Conservation (phyloP, 2,888 invertebrate species). For the Latheticus oryzae region DNA sequence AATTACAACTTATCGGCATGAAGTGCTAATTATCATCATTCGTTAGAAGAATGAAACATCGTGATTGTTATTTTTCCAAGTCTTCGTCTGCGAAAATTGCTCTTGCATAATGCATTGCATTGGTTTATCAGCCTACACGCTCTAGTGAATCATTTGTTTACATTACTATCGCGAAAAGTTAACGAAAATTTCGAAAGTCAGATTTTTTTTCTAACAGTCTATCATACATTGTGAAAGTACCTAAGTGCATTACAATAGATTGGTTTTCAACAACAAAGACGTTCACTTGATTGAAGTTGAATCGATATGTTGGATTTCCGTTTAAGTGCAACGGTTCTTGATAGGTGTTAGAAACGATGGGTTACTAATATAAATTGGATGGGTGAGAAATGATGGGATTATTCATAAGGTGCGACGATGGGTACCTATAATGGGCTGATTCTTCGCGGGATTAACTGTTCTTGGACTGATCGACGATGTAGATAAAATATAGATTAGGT, state of each 20-base stretch:
- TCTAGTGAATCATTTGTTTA: conserved; percentile 19
- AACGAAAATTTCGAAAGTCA: too few relatives aligned
- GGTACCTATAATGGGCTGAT: conserved; percentile 16
- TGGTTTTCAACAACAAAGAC: too few relatives aligned
- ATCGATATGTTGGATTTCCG: too few relatives aligned
- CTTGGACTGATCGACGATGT: too few relatives aligned
- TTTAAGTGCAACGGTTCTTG: conserved; percentile 9
- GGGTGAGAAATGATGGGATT: conserved; percentile 19
- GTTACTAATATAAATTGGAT: conserved; percentile 24
- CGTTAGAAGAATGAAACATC: conserved; percentile 31
- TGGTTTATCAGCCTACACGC: conserved; percentile 33
- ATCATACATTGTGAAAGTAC: too few relatives aligned
- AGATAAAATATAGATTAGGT: too few relatives aligned
- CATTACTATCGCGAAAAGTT: too few relatives aligned
- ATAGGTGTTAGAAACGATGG: conserved; percentile 11
- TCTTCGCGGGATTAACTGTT: conserved; percentile 12
- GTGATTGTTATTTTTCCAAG: conserved; percentile 18
- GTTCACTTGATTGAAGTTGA: too few relatives aligned
- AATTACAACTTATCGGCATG: too few relatives aligned
- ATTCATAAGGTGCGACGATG: conserved; percentile 12
- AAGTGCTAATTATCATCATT: too few relatives aligned
- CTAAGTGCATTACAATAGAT: too few relatives aligned
- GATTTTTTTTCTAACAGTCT: too few relatives aligned
- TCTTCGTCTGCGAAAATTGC: conserved; percentile 24
- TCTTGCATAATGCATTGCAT: conserved; percentile 37